Conservation (phyloP, 2,888 invertebrate genomes). For the Drosophila fungiperda region DNA sequence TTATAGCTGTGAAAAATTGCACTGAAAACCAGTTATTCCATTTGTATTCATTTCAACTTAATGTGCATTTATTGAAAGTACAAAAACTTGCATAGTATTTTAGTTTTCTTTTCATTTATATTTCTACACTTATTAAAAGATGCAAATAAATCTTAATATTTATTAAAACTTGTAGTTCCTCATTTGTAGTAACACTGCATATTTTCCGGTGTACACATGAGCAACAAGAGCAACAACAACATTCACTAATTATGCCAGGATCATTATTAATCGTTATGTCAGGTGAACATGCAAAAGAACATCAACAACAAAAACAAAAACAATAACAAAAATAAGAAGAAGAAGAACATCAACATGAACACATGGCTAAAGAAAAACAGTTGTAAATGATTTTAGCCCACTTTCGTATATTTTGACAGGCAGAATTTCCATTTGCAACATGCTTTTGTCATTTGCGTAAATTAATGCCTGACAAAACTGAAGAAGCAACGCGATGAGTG, state of each 20-base stretch:
- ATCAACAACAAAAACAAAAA: constrained; percentile 14
- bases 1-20: neutral
- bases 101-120: neutral
- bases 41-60: neutral
- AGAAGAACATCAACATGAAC: constrained; percentile 10
- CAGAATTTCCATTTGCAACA: constrained; percentile 74
- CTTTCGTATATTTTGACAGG: constrained; percentile 68
- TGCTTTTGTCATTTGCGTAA: constrained; percentile 76
- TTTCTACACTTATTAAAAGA: no score
- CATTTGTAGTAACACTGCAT: neutral
- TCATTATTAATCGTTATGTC: constrained; percentile 71
- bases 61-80: neutral
- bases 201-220: neutral
- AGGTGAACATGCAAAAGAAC: constrained; percentile 41
- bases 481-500: constrained; percentile 3
- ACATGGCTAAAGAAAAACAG: constrained; percentile 35
- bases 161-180: neutral
- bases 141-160: neutral
- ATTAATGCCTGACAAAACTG: constrained; percentile 60
- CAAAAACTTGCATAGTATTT: neutral
- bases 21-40: neutral
- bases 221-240: constrained; percentile 18
- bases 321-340: constrained; percentile 16
- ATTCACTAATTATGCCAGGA: constrained; percentile 65
- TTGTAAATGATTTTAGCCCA: constrained; percentile 70